Evolutionary conservation across 2,888 invertebrate genomes (phyloP).

Genomic region (Polymixis lichenea): DNA sequence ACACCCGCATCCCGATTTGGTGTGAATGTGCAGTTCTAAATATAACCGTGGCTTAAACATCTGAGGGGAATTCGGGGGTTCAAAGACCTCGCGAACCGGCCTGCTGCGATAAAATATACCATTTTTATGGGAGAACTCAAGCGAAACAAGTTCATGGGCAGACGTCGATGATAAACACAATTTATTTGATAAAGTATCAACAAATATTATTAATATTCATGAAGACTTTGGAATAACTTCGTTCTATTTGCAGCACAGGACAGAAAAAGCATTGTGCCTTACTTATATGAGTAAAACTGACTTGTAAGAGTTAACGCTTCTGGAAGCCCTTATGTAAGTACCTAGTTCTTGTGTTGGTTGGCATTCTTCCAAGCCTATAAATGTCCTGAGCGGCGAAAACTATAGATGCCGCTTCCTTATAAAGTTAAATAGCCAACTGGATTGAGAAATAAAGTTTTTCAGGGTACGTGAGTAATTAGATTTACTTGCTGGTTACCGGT

Average conservation of each 20-base stretch:
- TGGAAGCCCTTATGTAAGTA: conserved; percentile 75
- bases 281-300: conserved; percentile 47
- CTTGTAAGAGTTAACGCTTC: conserved; percentile 57
- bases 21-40: conserved; percentile 87
- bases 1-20: conserved; percentile 72
- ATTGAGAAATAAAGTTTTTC: conserved; percentile 53
- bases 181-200: conserved; percentile 15
- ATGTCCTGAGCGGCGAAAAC: conserved; percentile 76
- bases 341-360: conserved; percentile 73
- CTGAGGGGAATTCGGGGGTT: conserved; percentile 87
- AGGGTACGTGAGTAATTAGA: neutral
- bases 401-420: conserved; percentile 78
- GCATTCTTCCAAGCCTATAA: conserved; percentile 84
- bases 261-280: conserved; percentile 48
- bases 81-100: conserved; percentile 88
- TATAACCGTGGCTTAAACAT: conserved; percentile 80
- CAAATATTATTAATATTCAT: conserved; percentile 2
- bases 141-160: conserved; percentile 79
- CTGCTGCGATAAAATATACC: conserved; percentile 75
- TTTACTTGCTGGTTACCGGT: conserved; percentile 1
- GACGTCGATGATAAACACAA: conserved; percentile 53
- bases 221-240: neutral
- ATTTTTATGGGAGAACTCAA: conserved; percentile 74
- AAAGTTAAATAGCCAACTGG: conserved; percentile 59
- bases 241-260: conserved; percentile 33